Evolutionary conservation across 2,888 invertebrate genomes (phyloP), one percentile per base, ranked within the genome.

Genomic region (Drosophila trichaetosa): DNA sequence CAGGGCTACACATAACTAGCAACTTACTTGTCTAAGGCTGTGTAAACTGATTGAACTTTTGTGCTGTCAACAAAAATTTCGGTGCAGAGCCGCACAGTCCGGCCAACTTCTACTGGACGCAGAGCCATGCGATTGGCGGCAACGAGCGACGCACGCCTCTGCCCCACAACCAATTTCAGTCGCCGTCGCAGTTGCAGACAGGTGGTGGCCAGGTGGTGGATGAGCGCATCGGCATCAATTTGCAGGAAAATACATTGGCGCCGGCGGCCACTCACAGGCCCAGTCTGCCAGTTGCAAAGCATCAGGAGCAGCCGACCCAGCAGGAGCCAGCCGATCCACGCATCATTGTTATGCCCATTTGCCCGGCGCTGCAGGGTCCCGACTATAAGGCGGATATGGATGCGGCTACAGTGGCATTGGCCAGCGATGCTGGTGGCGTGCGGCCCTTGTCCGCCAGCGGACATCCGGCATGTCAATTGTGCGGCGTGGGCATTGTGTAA

Each of bases 121-220:
- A 96, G 92, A 96, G 96, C 94, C 96, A 96, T 94, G 96, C 96
- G 81, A 95, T 96, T 92, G 95, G 95, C 79, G 95, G 94, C 90
- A 91, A 91, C 72, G 91, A 91, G 73, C 87, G 90, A 62, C 93
- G 95, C 84, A 93, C 94, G 81, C 95, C 95, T 82, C 94, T 94
- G 92, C 94, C 95, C 89, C 94, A 71, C 40, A 71, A 42, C 18
- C 77, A 74, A 51, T 59, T 54, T 5, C 73, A 65, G 36, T 76
- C 81, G 93, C 87, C 93, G 91, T 79, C 91, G 80, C 88, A 87
- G 82, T 80, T 73, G 33, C 52, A 59, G 36, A 27, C 53, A 49
- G 67, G 73, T 68, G 67, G 73, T 65, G 70, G 57, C 29, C 85
- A 93, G 72, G 10, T 33, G 33, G 33, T 33, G 33, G 91, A 93